Conservation (phyloP, 37 sponge, comb jelly and placozoan species). For the Haliclona indistincta region DNA sequence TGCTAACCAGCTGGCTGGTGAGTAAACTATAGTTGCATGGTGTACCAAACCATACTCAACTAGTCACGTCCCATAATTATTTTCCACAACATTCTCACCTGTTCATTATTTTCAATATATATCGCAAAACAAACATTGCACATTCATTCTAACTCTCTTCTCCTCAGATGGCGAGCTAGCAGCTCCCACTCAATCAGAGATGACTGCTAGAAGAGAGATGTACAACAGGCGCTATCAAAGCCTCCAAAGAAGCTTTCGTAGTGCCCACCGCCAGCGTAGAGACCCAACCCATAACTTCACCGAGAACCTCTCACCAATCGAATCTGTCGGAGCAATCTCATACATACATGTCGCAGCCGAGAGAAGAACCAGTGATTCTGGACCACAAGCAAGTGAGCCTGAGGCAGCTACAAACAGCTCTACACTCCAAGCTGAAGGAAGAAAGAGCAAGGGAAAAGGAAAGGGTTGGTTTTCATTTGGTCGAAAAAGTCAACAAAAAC, state of each 20-base stretch:
- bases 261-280: background rate
- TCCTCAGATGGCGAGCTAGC: no score
- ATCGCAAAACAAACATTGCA: no score
- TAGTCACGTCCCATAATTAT: no score
- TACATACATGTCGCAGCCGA: background rate
- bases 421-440: background rate
- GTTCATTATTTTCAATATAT: no score
- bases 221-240: constrained; percentile 66
- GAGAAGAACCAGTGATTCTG: background rate
- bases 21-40: no score
- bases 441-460: background rate
- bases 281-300: background rate
- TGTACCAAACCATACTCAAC: no score
- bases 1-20: no score
- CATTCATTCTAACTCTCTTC: no score
- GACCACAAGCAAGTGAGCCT: background rate
- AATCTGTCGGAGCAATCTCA: background rate
- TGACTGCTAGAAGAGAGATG: constrained; percentile 42
- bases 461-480: constrained; percentile 2
- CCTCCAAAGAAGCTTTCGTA: constrained; percentile 48
- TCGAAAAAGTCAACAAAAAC: background rate
- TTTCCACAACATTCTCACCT: no score
- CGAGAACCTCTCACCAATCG: background rate
- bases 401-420: background rate
- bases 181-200: no score